Base-by-base conservation (phyloP, 2,797 vertebrate genomes). In the Smutsia gigantea region DNA sequence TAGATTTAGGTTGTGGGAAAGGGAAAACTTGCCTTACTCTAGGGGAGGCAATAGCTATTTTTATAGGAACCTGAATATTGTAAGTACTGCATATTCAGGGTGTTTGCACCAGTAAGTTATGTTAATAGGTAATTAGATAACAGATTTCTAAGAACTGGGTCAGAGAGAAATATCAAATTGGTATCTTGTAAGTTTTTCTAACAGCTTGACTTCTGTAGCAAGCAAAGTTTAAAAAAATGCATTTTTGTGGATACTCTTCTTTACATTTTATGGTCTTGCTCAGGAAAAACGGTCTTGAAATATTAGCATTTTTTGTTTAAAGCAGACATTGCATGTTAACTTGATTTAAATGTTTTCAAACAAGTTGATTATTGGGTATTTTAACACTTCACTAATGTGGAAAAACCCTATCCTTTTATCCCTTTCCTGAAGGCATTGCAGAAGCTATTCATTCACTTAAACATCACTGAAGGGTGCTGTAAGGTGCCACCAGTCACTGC, bases 71-170 rank as follows among this genome's bases (percentile, higher is more conserved):
- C n/a, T 53, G 27, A 15, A 95, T 95, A 42, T 96, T 95, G 27
- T 91, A 82, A 83, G 86, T 68, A 61, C 51, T 71, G 10, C 64
- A 71, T 83, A 90, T 90, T 72, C 63, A 18, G 64, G 64, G 27
- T 90, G 0, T 81, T 95, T 59, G 19, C 83, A 69, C 64, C 75
- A 82, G 82, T 94, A 84, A 87, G 86, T n/a, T 93, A 85, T 96
- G 94, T 97, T 97, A 96, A 95, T 91, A 92, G 87, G 18, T 95
- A 94, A 92, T 79, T 90, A 75, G 71, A 49, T 97, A 90, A 91
- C 69, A 96, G 53, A 96, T 96, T 96, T 93, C 72, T 94, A 84
- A 96, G 92, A 97, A 97, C 71, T 97, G 27, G 79, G 93, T 96
- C 95, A 96, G 27, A 71, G n/a, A 25, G 27, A 94, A 84, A 89